Evolutionary conservation across 2,113 vertebrate species (phyloP).

Genomic region (Mirounga angustirostris): DNA sequence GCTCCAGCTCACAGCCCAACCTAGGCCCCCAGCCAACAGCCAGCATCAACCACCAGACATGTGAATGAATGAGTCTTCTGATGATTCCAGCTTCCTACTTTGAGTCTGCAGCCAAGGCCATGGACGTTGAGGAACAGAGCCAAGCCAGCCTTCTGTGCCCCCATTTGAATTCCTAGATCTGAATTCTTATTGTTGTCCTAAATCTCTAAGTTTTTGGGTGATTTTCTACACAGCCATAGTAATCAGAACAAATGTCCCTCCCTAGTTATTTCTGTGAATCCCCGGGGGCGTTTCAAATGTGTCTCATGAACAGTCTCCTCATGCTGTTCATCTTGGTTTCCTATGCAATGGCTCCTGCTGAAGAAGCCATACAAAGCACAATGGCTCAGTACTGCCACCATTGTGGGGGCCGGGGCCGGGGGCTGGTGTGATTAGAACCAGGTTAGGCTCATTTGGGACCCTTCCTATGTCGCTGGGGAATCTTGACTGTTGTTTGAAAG

Average conservation of each 20-base stretch:
- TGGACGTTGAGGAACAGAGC: background rate
- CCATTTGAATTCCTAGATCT: background rate
- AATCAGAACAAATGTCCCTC: background rate
- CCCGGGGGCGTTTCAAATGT: background rate
- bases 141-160: background rate
- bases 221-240: background rate
- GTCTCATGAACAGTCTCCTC: background rate
- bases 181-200: background rate
- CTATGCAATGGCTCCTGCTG: background rate
- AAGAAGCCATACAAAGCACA: background rate
- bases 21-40: background rate
- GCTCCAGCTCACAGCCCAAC: background rate
- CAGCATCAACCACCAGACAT: background rate
- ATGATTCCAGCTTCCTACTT: background rate
- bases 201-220: background rate
- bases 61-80: background rate
- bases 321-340: background rate
- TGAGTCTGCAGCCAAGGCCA: background rate
- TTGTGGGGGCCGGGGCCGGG: background rate
- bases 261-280: background rate
- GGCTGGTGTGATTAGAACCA: background rate
- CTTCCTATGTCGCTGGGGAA: background rate
- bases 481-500: background rate
- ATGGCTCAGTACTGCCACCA: background rate
- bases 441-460: background rate